phyloP scores from a whole-genome alignment of 2,888 invertebrate species.

The Heteromyza rotundicornis region DNA sequence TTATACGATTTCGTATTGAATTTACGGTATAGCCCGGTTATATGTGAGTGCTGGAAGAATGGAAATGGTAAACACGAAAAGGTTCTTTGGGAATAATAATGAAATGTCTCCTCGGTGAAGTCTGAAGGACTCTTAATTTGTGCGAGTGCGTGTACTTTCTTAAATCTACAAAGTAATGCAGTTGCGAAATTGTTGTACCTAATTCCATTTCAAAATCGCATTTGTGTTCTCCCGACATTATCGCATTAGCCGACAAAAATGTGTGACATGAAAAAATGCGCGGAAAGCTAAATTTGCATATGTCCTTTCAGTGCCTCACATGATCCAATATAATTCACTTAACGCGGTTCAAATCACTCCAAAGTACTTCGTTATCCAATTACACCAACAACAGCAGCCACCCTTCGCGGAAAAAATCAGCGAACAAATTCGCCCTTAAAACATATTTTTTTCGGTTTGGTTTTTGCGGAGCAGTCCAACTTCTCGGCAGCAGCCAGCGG shows the following conservation, averaged over 20 bases:
- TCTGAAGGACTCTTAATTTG: too few relatives aligned
- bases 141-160: too few relatives aligned
- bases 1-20: neutral
- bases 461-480: too few relatives aligned
- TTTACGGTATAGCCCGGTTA: neutral
- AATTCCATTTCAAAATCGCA: neutral
- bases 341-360: slow-evolving; percentile 41
- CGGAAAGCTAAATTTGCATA: neutral
- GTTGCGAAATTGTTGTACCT: too few relatives aligned
- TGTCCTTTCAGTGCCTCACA: slow-evolving; percentile 1
- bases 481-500: slow-evolving; percentile 34
- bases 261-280: neutral
- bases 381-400: slow-evolving; percentile 25
- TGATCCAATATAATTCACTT: slow-evolving; percentile 39
- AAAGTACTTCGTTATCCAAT: slow-evolving; percentile 45
- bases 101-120: too few relatives aligned
- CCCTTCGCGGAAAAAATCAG: slow-evolving; percentile 11
- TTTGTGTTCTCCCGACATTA: neutral
- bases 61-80: neutral
- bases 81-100: neutral
- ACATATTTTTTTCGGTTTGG: slow-evolving; percentile 9
- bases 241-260: neutral
- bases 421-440: neutral
- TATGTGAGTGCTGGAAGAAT: neutral
- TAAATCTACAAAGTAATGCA: too few relatives aligned